Percentiles rank a stretch among this genome's conserved stretches.
phyloP scores from a whole-genome alignment of 2,797 vertebrate species.

The Danio jaintianensis region DNA sequence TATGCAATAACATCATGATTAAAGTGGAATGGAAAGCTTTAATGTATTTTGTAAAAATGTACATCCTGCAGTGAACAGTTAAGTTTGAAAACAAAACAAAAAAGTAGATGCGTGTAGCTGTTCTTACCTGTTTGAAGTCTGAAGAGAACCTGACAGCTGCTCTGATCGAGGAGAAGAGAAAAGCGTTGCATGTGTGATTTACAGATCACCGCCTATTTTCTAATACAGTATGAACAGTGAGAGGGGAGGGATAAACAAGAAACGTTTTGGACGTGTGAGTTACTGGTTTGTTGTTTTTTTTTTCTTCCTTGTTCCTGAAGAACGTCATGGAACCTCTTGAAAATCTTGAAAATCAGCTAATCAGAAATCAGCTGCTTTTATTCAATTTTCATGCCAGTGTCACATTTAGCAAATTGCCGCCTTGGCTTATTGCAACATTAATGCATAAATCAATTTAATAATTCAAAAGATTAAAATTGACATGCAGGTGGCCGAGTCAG shows the following conservation, averaged over 20 bases:
- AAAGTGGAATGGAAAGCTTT: not conserved
- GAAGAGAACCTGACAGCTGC: conserved; percentile 7
- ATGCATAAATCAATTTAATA: not conserved
- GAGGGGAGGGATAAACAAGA: conserved; percentile 24
- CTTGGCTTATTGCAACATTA: not conserved
- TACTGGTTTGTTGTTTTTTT: not conserved
- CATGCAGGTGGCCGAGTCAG: not conserved
- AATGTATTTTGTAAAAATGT: not conserved
- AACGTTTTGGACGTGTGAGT: not conserved
- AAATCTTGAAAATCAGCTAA: too few species aligned
- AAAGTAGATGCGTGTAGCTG: not conserved
- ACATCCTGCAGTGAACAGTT: not conserved
- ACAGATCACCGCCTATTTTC: conserved; percentile 13
- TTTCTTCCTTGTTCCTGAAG: not conserved
- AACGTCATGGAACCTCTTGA: not conserved
- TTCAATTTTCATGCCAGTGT: not conserved
- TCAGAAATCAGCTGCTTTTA: not conserved
- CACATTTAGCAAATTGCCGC: not conserved
- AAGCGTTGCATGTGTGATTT: not conserved
- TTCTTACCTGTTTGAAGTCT: conserved; percentile 54
- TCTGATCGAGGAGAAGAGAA: not conserved
- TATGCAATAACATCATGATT: not conserved
- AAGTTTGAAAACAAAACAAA: not conserved
- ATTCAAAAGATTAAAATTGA: not conserved
- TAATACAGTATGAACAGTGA: not conserved